These are phyloP conservation scores for Hecatera dysodea DNA, from an alignment of 2,888 invertebrate genomes.

Conservation along the genomic window DNA sequence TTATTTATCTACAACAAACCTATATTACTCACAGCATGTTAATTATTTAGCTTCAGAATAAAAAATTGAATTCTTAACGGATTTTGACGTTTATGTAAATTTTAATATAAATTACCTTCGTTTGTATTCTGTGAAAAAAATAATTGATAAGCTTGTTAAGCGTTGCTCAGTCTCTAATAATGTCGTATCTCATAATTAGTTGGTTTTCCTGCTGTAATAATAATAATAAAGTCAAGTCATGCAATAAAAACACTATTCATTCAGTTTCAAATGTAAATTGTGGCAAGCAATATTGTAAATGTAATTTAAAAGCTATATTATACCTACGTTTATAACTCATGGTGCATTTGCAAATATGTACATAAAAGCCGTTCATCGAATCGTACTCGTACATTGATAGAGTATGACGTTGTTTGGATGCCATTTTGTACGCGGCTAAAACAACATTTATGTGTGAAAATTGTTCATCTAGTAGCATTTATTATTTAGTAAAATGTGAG, in stretches of 20 bases:
- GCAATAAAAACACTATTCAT: constrained; percentile 60
- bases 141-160: constrained; percentile 63
- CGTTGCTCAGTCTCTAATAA: constrained; percentile 59
- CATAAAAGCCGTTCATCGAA: constrained; percentile 4
- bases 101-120: constrained; percentile 45
- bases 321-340: constrained; percentile 4
- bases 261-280: constrained; percentile 44
- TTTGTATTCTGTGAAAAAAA: constrained; percentile 53
- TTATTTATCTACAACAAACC: constrained; percentile 14
- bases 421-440: constrained; percentile 8
- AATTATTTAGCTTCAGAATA: constrained; percentile 23
- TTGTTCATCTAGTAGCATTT: neutral
- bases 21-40: neutral
- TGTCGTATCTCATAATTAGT: constrained; percentile 62
- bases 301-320: constrained; percentile 17
- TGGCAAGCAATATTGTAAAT: constrained; percentile 34
- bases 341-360: constrained; percentile 6
- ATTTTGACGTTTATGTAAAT: constrained; percentile 58
- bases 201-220: constrained; percentile 62
- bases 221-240: constrained; percentile 60
- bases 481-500: constrained; percentile 4
- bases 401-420: neutral
- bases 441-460: neutral
- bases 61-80: constrained; percentile 45
- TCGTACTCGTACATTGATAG: constrained; percentile 1